phyloP scores from a whole-genome alignment of 2,888 invertebrate genomes.

The Beris morrisii region DNA sequence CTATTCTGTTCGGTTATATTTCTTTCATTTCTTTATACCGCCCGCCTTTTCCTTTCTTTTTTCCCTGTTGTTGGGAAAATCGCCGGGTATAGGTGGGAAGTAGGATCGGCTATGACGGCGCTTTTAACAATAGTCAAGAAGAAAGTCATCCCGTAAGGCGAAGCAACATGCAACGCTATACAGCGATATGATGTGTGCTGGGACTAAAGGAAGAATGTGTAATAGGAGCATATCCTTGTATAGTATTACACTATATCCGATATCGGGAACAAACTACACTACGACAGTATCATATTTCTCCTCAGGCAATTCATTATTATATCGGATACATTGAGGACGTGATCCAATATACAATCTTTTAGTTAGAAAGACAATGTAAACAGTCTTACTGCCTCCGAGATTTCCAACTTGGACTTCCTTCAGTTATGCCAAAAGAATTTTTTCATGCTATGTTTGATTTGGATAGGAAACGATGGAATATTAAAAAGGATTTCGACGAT shows the following conservation, averaged over 20 bases:
- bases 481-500: conserved; percentile 6
- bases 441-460: conserved; percentile 15
- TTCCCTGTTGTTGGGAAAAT: neutral
- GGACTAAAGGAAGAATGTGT: neutral
- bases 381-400: conserved; percentile 13
- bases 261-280: conserved; percentile 19
- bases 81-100: neutral
- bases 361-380: conserved; percentile 36
- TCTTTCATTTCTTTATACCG: conserved; percentile 5
- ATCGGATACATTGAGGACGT: conserved; percentile 44
- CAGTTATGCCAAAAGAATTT: neutral
- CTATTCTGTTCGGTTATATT: conserved; percentile 17
- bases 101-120: conserved; percentile 1
- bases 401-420: conserved; percentile 10
- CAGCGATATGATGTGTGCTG: neutral
- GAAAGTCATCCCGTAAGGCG: conserved; percentile 27
- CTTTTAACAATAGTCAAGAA: conserved; percentile 19
- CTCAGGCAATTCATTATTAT: conserved; percentile 43
- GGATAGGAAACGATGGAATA: conserved; percentile 16
- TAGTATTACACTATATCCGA: conserved; percentile 6
- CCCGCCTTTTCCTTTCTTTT: neutral
- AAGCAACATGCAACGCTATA: neutral
- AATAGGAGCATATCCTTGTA: neutral
- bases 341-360: conserved; percentile 44
- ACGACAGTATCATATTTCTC: conserved; percentile 30